These are phyloP conservation scores for Brevimyrus niger DNA, from an alignment of 2,113 vertebrate species.

Conservation along the genomic window DNA sequence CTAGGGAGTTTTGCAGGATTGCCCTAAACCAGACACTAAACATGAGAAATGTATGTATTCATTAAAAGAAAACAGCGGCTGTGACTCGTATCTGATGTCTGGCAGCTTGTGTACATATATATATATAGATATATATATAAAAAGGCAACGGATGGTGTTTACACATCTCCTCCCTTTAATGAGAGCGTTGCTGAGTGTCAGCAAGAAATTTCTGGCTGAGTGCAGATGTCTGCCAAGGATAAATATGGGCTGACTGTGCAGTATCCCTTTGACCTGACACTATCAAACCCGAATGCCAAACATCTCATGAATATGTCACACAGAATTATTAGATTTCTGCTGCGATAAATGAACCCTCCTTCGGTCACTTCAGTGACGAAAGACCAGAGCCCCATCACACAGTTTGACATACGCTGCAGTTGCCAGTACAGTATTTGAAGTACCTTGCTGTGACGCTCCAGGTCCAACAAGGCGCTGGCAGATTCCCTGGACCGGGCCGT, in stretches of 20 bases:
- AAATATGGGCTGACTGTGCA: slow-evolving; percentile 5
- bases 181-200: background rate
- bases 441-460: slow-evolving; percentile 37
- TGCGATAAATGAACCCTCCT: background rate
- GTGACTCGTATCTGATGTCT: background rate
- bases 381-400: background rate
- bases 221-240: background rate
- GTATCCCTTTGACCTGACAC: background rate
- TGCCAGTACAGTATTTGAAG: background rate
- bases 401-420: background rate
- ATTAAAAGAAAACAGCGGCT: background rate
- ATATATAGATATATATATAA: background rate
- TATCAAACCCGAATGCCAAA: background rate
- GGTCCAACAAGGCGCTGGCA: slow-evolving; percentile 84
- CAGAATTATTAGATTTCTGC: background rate
- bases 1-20: background rate
- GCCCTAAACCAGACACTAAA: background rate
- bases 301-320: background rate
- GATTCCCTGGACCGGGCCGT: slow-evolving; percentile 80
- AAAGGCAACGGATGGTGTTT: background rate
- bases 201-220: background rate
- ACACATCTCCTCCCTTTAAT: background rate
- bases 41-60: background rate
- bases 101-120: background rate
- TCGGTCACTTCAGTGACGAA: background rate